Evolutionary conservation across 2,113 vertebrate genomes (phyloP).

Genomic region (Saguinus imperator): DNA sequence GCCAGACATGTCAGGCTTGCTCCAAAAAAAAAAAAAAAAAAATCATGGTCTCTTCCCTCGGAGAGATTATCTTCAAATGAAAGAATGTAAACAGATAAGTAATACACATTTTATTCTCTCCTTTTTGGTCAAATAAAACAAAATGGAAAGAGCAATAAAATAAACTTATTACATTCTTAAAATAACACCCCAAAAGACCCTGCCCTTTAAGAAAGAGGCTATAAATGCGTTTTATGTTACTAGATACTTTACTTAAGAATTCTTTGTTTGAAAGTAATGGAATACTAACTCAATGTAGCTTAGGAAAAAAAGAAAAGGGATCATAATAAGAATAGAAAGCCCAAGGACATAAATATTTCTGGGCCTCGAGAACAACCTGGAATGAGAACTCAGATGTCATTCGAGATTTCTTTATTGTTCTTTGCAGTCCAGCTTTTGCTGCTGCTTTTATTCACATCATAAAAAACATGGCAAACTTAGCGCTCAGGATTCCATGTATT

Average conservation of each 20-base stretch:
- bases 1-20: neutral
- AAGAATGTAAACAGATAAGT: neutral
- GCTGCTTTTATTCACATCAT: neutral
- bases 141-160: neutral
- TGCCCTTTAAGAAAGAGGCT: neutral
- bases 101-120: neutral
- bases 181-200: neutral
- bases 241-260: neutral
- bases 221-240: neutral
- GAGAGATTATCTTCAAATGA: constrained; percentile 23
- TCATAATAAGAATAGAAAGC: neutral
- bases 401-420: neutral
- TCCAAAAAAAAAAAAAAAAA: neutral
- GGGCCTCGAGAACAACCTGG: neutral
- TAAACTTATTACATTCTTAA: neutral
- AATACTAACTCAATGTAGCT: neutral
- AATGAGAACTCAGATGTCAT: neutral
- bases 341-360: neutral
- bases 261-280: constrained; percentile 18
- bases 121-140: constrained; percentile 21
- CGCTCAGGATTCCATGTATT: neutral
- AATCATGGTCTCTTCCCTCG: neutral
- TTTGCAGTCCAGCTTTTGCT: neutral
- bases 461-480: neutral
- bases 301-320: neutral